Evolutionary conservation across 2,113 vertebrate species (phyloP).

Genomic region (Glareola pratincola): DNA sequence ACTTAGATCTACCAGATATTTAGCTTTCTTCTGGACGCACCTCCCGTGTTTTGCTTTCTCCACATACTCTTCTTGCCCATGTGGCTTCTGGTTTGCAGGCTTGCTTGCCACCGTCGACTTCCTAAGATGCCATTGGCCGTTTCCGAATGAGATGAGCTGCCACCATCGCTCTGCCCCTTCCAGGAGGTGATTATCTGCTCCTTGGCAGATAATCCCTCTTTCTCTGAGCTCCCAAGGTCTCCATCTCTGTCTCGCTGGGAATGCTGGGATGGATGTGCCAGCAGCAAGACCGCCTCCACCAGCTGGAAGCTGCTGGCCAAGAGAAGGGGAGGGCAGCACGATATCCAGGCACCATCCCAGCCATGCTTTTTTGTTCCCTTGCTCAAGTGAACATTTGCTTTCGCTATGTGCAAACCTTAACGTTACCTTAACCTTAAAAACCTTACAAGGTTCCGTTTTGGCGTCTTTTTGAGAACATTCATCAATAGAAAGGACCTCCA

Average conservation of each 20-base stretch:
- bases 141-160: background rate
- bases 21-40: background rate
- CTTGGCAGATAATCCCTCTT: background rate
- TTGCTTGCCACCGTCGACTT: background rate
- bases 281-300: background rate
- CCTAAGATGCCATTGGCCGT: background rate
- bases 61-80: accelerated
- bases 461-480: background rate
- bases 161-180: background rate
- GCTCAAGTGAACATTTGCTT: background rate
- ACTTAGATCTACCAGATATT: background rate
- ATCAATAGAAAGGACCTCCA: background rate
- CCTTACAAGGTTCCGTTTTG: background rate
- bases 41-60: background rate
- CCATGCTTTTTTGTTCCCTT: background rate
- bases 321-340: background rate
- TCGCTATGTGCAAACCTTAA: background rate
- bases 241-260: background rate
- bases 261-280: background rate
- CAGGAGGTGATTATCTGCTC: background rate
- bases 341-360: background rate
- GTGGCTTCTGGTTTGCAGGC: background rate
- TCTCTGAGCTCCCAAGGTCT: background rate
- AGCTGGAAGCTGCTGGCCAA: background rate
- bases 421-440: background rate